Conservation (phyloP, 2,888 invertebrate species). For the Itoplectis maculator region DNA sequence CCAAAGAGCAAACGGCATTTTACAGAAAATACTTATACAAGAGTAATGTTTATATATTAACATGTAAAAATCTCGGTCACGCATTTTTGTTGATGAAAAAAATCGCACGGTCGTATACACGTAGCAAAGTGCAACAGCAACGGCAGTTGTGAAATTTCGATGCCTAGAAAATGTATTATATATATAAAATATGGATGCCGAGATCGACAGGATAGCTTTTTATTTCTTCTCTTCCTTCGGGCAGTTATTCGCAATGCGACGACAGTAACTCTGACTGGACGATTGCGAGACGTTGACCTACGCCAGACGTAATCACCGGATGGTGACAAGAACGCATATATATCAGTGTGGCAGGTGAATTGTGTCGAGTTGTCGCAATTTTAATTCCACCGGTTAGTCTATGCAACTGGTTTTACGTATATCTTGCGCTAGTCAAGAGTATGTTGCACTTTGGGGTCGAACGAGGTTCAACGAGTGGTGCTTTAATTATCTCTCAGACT, state of each 20-base stretch:
- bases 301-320: constrained; percentile 12
- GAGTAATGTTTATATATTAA: neutral
- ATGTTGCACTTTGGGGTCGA: neutral
- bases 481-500: neutral
- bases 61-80: neutral
- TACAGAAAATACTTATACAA: neutral
- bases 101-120: neutral
- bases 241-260: neutral
- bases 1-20: neutral
- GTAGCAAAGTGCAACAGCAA: neutral
- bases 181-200: neutral
- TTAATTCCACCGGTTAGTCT: neutral
- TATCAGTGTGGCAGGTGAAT: constrained; percentile 7
- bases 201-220: constrained; percentile 6
- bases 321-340: constrained; percentile 4
- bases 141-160: neutral
- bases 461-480: neutral
- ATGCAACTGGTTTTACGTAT: constrained; percentile 23
- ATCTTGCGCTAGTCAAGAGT: neutral
- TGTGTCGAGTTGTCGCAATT: constrained; percentile 36
- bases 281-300: constrained; percentile 32
- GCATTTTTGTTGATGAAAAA: neutral
- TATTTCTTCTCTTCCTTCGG: constrained; percentile 13
- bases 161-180: neutral
- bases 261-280: neutral